Evolutionary conservation across 2,888 invertebrate species (phyloP), one percentile per base, ranked within the genome.

Genomic region (Thecocarcelia acutangulata): DNA sequence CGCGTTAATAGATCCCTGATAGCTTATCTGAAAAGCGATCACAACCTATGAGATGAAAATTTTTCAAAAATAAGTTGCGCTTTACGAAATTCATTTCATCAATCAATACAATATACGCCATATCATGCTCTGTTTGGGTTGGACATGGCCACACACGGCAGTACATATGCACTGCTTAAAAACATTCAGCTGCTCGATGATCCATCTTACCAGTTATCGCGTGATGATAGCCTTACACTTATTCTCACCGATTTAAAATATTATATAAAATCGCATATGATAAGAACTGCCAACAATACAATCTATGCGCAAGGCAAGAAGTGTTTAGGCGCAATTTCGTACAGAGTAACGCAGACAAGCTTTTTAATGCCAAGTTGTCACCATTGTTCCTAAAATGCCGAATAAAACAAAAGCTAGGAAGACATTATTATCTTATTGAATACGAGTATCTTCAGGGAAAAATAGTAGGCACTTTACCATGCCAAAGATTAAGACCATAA

Each of bases 101-200:
- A n/a, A n/a, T n/a, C n/a, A n/a, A n/a, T n/a, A n/a, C n/a, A n/a
- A n/a, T 19, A 12, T 24, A 52, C 17, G n/a, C 24, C 52, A 4
- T 52, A 52, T 52, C 52, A 17, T 9, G 52, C 24, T 8, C 6
- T 52, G 13, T 52, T 24, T 24, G 52, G 52, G 4, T 52, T 52
- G 1, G 17, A 52, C 13, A 52, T 52, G 52, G 8, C 24, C 8
- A 52, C 52, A 3, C 52, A 52, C 17, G 52, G 19, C 13, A 6
- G 13, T 6, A 6, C 52, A 6, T 52, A 24, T 17, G 24, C 21
- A 52, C 2, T 52, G n/a, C n/a, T 52, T 13, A 52, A 8, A 13
- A 12, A 12, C 46, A n/a, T 46, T 46, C 15, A 12, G 8, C 17
- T 12, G 13, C 40, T 46, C 46, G 46, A 40, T 40, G 11, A 17